These are phyloP conservation scores for Iphiclides podalirius DNA, from an alignment of 2,888 invertebrate genomes.

Conservation along the genomic window DNA sequence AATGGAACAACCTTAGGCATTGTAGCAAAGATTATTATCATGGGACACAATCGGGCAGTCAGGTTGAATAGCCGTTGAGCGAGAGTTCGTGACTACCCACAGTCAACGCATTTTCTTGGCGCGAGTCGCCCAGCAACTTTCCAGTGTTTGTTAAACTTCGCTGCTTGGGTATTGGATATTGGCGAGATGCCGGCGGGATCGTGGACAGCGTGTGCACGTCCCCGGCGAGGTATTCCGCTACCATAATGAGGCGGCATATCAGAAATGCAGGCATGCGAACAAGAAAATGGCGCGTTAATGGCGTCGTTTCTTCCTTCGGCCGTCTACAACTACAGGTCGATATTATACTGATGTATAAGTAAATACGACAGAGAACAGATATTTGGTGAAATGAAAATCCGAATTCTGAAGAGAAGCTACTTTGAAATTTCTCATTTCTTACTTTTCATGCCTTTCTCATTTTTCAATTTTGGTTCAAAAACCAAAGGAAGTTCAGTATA, in stretches of 20 bases:
- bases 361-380: no score
- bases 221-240: no score
- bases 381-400: no score
- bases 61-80: constrained; percentile 35
- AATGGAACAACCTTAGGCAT: no score
- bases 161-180: constrained; percentile 6
- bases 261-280: background rate
- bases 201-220: constrained; percentile 13
- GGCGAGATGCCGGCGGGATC: background rate
- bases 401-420: no score
- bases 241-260: background rate
- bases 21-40: constrained; percentile 44
- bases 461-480: no score
- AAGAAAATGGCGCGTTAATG: background rate
- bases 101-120: constrained; percentile 53
- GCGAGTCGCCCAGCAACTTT: constrained; percentile 63
- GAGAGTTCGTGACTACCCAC: constrained; percentile 67
- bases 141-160: constrained; percentile 41
- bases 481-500: no score
- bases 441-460: no score
- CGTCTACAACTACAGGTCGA: no score
- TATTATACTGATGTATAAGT: no score
- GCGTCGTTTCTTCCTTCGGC: background rate
- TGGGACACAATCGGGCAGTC: constrained; percentile 49
- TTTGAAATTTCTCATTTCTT: no score